Conservation (phyloP, 2,888 invertebrate genomes). For the Microctonus aethiopoides region DNA sequence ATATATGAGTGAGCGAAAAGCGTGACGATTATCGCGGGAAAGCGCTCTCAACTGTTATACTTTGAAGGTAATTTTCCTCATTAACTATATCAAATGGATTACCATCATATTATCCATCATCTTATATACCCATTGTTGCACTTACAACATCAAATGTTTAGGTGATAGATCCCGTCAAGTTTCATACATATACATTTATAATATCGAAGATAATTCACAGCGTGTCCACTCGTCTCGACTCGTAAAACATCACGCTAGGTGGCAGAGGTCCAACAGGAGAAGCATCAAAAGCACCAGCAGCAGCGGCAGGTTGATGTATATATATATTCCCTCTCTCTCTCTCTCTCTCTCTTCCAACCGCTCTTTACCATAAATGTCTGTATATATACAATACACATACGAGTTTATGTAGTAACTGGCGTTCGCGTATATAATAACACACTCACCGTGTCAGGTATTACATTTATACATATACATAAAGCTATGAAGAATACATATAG, state of each 20-base stretch:
- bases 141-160: too few relatives aligned
- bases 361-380: too few relatives aligned
- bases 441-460: neutral
- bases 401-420: constrained; percentile 52
- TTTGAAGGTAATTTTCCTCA: neutral
- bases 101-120: neutral
- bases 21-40: constrained; percentile 65
- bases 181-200: neutral
- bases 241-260: constrained; percentile 7
- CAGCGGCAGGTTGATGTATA: constrained; percentile 60
- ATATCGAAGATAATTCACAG: neutral
- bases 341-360: neutral
- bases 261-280: neutral
- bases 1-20: constrained; percentile 59
- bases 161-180: too few relatives aligned
- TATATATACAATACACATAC: too few relatives aligned
- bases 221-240: constrained; percentile 2
- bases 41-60: constrained; percentile 43
- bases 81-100: neutral
- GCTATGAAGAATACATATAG: constrained; percentile 41
- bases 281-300: constrained; percentile 36
- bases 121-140: neutral
- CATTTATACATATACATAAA: too few relatives aligned
- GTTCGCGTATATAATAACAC: constrained; percentile 19
- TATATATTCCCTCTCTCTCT: constrained; percentile 15